Percentiles rank a stretch among this genome's conserved stretches.
These are phyloP conservation scores for Megaleporinus macrocephalus DNA, from an alignment of 2,113 vertebrate species.

Conservation along the genomic window DNA sequence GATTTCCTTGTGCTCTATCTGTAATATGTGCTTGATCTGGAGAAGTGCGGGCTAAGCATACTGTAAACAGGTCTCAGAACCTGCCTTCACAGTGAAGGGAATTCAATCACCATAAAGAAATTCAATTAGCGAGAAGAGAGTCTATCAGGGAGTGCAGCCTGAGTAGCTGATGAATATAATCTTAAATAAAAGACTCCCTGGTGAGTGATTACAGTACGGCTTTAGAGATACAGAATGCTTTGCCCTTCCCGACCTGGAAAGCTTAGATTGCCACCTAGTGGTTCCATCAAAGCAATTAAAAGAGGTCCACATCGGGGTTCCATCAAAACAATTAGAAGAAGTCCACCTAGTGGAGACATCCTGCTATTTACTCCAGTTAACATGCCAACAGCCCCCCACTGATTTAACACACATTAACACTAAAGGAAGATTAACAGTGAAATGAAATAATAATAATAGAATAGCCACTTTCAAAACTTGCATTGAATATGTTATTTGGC, in stretches of 20 bases:
- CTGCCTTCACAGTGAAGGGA: constrained; percentile 20
- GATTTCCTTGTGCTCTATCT: not conserved
- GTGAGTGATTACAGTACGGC: constrained; percentile 20
- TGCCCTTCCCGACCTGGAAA: constrained; percentile 1
- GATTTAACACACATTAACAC: too few species aligned
- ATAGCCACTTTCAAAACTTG: too few species aligned
- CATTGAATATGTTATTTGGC: too few species aligned
- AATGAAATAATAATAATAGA: too few species aligned
- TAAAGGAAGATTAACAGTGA: too few species aligned
- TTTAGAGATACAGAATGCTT: not conserved
- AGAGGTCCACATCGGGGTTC: constrained; percentile 38
- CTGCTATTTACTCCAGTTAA: not conserved
- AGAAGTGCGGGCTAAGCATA: not conserved
- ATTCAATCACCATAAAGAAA: constrained; percentile 39
- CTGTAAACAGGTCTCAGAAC: constrained; percentile 16
- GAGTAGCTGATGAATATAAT: constrained; percentile 37
- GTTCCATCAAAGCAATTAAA: not conserved
- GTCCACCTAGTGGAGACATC: constrained; percentile 34
- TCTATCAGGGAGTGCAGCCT: constrained; percentile 8
- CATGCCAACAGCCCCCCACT: not conserved
- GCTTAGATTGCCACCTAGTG: constrained; percentile 38
- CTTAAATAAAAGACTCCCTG: constrained; percentile 25
- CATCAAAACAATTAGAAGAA: not conserved
- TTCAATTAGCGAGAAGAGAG: constrained; percentile 29
- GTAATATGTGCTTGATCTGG: not conserved